A percentile compares a stretch with the other conserved stretches of the same genome.
phyloP scores from a whole-genome alignment of 2,888 invertebrate species.

The Pantelozetes paolii region DNA sequence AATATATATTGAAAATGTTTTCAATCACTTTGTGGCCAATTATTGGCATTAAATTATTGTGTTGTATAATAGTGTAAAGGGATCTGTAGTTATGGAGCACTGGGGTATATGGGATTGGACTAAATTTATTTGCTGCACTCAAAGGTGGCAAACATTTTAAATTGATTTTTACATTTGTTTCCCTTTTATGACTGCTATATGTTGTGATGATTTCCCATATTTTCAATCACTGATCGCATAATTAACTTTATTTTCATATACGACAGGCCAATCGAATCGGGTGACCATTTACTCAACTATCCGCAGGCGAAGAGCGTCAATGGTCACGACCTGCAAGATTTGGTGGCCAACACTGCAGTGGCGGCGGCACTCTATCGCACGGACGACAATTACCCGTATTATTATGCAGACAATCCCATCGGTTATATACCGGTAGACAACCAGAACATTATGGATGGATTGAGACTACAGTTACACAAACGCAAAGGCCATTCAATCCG shows the following conservation, averaged over 20 bases:
- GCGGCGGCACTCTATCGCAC: conserved; percentile 5
- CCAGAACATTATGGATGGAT: conserved; percentile 41
- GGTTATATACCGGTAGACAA: conserved; percentile 19
- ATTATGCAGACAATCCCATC: conserved; percentile 27
- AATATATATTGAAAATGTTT: too few species aligned
- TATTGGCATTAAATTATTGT: background rate
- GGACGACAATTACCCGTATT: conserved; percentile 5
- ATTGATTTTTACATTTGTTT: background rate
- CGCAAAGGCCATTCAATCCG: conserved; percentile 45
- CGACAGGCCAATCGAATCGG: conserved; percentile 15
- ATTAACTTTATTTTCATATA: background rate
- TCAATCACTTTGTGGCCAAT: background rate
- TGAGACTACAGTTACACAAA: conserved; percentile 39
- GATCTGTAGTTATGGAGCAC: conserved; percentile 32
- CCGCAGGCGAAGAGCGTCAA: conserved; percentile 16
- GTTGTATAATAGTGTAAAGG: background rate
- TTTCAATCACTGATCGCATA: background rate
- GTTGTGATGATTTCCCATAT: background rate
- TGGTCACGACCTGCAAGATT: conserved; percentile 18
- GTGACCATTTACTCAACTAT: conserved; percentile 19
- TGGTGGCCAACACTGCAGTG: conserved; percentile 12
- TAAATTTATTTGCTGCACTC: conserved; percentile 42
- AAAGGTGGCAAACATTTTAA: conserved; percentile 8
- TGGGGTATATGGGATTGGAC: conserved; percentile 42
- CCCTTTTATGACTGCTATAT: background rate